Evolutionary conservation across 2,113 vertebrate species (phyloP), one percentile per base, ranked within the genome.

Genomic region (Trichomycterus rosablanca): DNA sequence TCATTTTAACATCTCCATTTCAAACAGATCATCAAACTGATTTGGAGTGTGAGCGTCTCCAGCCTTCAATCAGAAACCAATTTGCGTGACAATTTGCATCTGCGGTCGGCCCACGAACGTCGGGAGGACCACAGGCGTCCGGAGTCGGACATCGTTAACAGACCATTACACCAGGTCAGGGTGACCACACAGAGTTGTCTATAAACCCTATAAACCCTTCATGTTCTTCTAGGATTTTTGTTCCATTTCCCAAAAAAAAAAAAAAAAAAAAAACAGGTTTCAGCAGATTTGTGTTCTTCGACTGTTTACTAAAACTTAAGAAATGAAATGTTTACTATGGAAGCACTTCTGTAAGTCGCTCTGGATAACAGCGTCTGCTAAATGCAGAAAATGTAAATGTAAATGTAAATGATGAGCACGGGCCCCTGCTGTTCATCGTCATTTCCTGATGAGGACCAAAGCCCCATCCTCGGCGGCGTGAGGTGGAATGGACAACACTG

Each of bases 61-160:
- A 37, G 51, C 11, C 26, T 54, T 45, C 26, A 44, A 37, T 53
- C 60, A 55, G 28, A 37, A 35, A 55, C 51, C 50, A 46, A 20
- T 23, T 52, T 50, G 35, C 2, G 2, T 3, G 12, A 37, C 11
- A 14, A 12, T 18, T 43, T 24, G 37, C 9, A 19, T 11, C 45
- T 52, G 49, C 10, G 35, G 8, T 5, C 39, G 14, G 16, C 56
- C 40, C 10, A 23, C 23, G 16, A 35, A 49, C 37, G 43, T 20
- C 34, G 4, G 55, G 42, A 16, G 42, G n/a, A 10, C 40, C 37
- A 10, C 34, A 11, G 2, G 37, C n/a, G n/a, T n/a, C n/a, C n/a
- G n/a, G n/a, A n/a, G 28, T 44, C n/a, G 18, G 37, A 70, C 67
- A 40, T 64, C 40, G 59, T 63, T 63, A 63, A 18, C 14, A n/a